Evolutionary conservation across 1,140 invertebrate species (phyloP).

Genomic region (Melanaphis sacchari): DNA sequence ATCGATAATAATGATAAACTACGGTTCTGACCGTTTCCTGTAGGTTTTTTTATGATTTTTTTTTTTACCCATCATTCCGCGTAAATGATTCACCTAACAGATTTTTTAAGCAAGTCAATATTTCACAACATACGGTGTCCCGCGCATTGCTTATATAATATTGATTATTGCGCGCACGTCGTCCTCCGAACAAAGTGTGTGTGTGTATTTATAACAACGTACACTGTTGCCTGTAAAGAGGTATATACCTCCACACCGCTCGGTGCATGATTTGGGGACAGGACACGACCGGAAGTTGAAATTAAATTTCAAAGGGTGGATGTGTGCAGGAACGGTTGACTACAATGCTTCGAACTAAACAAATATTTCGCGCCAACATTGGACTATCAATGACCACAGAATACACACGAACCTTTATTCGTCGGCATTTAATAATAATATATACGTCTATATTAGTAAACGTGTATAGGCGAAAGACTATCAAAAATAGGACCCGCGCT

Average conservation of each 20-base stretch:
- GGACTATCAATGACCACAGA: neutral
- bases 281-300: neutral
- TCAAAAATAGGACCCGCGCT: too few relatives aligned
- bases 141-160: neutral
- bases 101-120: neutral
- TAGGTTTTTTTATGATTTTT: neutral
- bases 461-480: neutral
- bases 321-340: neutral
- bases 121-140: neutral
- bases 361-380: neutral
- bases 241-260: neutral
- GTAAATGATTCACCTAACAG: neutral
- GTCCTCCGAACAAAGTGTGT: neutral
- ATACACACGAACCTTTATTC: neutral
- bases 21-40: neutral
- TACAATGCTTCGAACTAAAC: neutral
- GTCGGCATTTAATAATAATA: neutral
- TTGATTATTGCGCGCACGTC: neutral
- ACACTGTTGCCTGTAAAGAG: neutral
- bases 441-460: neutral
- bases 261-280: neutral
- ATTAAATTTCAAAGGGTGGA: constrained; percentile 1
- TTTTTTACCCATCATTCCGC: too few relatives aligned
- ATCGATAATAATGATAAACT: constrained; percentile 15
- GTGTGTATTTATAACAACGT: neutral